Evolutionary conservation across 1,140 invertebrate species (phyloP).

Genomic region (Pseudachorutes palmiensis): DNA sequence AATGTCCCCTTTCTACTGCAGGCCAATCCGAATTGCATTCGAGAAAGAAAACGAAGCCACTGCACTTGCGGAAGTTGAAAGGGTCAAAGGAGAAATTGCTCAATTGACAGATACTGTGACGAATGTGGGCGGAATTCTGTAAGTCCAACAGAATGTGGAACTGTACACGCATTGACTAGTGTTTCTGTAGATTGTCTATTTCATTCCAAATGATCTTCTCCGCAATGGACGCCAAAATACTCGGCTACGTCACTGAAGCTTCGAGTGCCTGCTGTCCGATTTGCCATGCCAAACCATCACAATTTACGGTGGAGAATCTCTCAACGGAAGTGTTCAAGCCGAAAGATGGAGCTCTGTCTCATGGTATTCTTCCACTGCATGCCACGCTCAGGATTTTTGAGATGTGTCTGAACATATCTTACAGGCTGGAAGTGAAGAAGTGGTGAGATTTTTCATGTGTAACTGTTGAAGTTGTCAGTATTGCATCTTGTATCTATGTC

Average conservation of each 20-base stretch:
- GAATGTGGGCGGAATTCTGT: too few relatives aligned
- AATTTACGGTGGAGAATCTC: background rate
- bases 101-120: too few relatives aligned
- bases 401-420: conserved; percentile 17
- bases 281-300: background rate
- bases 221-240: background rate
- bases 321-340: background rate
- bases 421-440: conserved; percentile 6
- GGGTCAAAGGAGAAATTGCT: too few relatives aligned
- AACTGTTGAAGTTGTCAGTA: too few relatives aligned
- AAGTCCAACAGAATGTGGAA: too few relatives aligned
- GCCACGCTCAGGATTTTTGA: conserved; percentile 21
- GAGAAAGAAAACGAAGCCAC: too few relatives aligned
- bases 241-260: background rate
- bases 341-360: background rate
- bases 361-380: conserved; percentile 17
- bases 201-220: background rate
- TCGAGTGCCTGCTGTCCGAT: background rate
- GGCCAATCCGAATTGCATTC: background rate
- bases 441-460: too few relatives aligned
- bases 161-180: too few relatives aligned
- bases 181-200: too few relatives aligned
- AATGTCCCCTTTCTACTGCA: background rate
- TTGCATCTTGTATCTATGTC: too few relatives aligned
- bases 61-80: too few relatives aligned